Conservation (phyloP, 1,140 invertebrate species). For the Spodoptera frugiperda region DNA sequence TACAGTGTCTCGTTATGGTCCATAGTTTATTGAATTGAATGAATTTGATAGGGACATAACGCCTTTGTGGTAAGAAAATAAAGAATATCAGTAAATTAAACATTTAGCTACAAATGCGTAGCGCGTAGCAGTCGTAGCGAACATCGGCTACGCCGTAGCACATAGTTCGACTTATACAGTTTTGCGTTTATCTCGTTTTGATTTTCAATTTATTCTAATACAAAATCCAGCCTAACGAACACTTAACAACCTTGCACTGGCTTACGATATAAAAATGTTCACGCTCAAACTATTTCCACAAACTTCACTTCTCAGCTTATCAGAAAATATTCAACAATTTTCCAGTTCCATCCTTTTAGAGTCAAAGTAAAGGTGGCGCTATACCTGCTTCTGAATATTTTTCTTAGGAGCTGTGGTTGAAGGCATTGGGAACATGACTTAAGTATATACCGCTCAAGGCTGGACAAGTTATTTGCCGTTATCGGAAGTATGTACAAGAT, state of each 20-base stretch:
- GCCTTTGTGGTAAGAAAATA: too few species aligned
- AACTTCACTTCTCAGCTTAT: background rate
- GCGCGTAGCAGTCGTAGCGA: background rate
- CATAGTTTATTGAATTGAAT: background rate
- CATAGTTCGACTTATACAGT: background rate
- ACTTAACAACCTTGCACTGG: background rate
- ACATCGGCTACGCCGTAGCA: background rate
- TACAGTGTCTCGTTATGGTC: too few species aligned
- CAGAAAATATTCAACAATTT: slow-evolving; percentile 45
- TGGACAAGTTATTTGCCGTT: slow-evolving; percentile 39
- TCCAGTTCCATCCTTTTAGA: slow-evolving; percentile 3
- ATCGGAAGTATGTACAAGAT: slow-evolving; percentile 21
- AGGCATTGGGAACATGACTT: slow-evolving; percentile 8
- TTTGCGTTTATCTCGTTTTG: background rate
- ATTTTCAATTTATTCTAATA: background rate
- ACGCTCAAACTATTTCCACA: background rate
- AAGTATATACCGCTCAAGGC: slow-evolving; percentile 39
- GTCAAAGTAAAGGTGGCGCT: slow-evolving; percentile 33
- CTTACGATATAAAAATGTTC: background rate
- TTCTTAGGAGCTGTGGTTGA: slow-evolving; percentile 21
- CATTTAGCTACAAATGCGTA: background rate
- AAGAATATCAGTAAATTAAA: background rate
- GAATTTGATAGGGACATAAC: too few species aligned
- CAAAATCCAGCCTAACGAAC: background rate
- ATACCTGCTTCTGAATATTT: slow-evolving; percentile 30